Conservation (phyloP, 2,113 vertebrate genomes). For the Dasypus novemcinctus region DNA sequence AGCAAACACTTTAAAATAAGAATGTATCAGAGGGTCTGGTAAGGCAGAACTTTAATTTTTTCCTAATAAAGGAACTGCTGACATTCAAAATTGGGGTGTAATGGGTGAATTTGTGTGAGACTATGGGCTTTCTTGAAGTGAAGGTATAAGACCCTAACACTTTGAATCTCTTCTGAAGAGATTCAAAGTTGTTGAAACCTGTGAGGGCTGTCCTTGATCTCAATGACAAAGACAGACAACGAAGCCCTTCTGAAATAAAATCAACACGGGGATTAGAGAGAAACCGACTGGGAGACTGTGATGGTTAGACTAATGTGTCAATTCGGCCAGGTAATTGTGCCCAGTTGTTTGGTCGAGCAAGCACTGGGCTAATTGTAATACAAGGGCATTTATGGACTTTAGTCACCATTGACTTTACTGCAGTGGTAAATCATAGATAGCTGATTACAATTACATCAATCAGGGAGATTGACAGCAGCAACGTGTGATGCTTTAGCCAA, state of each 20-base stretch:
- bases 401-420: too few relatives aligned
- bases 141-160: not conserved
- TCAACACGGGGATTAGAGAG: not conserved
- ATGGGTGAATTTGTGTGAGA: not conserved
- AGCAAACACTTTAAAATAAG: constrained; percentile 38
- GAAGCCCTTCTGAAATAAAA: not conserved
- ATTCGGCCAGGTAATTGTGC: too few relatives aligned
- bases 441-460: too few relatives aligned
- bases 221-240: not conserved
- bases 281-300: not conserved
- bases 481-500: too few relatives aligned
- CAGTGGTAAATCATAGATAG: too few relatives aligned
- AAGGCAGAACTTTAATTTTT: constrained; percentile 8
- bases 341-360: too few relatives aligned
- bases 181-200: not conserved
- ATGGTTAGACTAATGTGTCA: too few relatives aligned
- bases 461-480: too few relatives aligned
- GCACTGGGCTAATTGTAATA: too few relatives aligned
- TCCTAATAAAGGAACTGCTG: not conserved
- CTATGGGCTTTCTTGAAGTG: not conserved
- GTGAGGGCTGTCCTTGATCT: not conserved
- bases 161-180: not conserved
- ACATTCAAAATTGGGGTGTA: not conserved
- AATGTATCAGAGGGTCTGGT: not conserved
- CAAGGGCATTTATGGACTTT: too few relatives aligned